Evolutionary conservation across 2,888 invertebrate genomes (phyloP).

Genomic region (Drosophila prolongata): DNA sequence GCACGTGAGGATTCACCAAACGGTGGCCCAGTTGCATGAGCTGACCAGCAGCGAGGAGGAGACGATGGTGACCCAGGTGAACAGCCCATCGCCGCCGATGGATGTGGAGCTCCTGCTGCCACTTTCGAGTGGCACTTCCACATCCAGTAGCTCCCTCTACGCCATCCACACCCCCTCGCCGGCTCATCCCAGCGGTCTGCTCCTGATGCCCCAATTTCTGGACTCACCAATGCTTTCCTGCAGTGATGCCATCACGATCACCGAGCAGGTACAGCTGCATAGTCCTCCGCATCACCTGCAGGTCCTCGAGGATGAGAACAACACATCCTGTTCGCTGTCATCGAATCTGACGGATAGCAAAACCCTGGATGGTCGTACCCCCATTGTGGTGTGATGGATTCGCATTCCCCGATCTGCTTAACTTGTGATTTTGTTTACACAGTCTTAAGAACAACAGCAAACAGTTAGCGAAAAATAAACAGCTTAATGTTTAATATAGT

Average conservation of each 20-base stretch:
- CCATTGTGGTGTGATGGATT: conserved; percentile 78
- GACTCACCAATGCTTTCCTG: conserved; percentile 50
- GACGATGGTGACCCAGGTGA: conserved; percentile 51
- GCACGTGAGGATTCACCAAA: conserved; percentile 74
- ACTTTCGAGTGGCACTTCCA: conserved; percentile 51
- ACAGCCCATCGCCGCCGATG: conserved; percentile 40
- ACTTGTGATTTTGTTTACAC: conserved; percentile 65
- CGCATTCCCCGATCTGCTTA: conserved; percentile 38
- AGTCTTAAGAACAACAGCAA: conserved; percentile 44
- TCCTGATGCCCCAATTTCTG: conserved; percentile 39
- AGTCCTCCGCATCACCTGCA: conserved; percentile 47
- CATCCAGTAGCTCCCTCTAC: conserved; percentile 76
- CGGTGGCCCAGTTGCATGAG: conserved; percentile 73
- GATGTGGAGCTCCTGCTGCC: conserved; percentile 25
- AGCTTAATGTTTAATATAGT: conserved; percentile 70
- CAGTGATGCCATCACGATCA: conserved; percentile 67
- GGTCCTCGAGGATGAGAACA: conserved; percentile 58
- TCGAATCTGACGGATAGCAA: conserved; percentile 83
- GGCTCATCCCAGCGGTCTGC: conserved; percentile 32
- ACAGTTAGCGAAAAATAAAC: conserved; percentile 41
- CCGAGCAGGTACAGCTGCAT: conserved; percentile 78
- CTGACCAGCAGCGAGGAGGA: conserved; percentile 70
- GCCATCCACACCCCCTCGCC: conserved; percentile 79
- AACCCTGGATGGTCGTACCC: conserved; percentile 83
- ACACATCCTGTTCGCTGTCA: conserved; percentile 82